Evolutionary conservation across 1,140 invertebrate genomes (phyloP).

Genomic region (Aphelinus certus): DNA sequence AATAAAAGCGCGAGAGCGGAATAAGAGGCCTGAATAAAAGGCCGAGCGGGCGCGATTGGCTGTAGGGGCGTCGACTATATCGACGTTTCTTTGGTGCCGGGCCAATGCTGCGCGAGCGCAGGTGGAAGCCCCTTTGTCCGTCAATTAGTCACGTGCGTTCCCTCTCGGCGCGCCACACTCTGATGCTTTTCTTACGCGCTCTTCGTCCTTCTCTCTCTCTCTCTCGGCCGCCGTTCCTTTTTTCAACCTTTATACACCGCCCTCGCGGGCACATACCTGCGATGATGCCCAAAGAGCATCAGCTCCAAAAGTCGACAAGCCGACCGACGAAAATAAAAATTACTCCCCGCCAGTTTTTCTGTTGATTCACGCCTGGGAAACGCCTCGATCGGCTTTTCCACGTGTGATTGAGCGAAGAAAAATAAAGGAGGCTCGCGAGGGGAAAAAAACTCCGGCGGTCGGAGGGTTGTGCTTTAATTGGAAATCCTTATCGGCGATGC

Average conservation of each 20-base stretch:
- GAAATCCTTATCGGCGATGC: no score
- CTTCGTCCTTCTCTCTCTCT: constrained; percentile 22
- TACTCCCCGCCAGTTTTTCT: background rate
- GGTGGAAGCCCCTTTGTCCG: constrained; percentile 57
- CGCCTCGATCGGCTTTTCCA: constrained; percentile 4
- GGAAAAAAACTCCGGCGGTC: no score
- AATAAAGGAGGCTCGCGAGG: background rate
- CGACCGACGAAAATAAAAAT: background rate
- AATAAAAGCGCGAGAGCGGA: constrained; percentile 15
- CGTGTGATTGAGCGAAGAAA: constrained; percentile 11
- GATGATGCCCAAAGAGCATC: background rate
- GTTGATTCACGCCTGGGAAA: constrained; percentile 28
- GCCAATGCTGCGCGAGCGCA: no score
- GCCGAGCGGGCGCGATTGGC: background rate
- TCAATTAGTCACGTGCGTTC: constrained; percentile 59
- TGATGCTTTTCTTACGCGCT: constrained; percentile 31
- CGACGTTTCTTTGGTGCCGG: constrained; percentile 22
- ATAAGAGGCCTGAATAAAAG: background rate
- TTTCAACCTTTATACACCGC: background rate
- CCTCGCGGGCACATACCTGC: background rate
- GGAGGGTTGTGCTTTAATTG: no score
- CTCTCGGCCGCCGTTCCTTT: background rate
- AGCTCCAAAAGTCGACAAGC: constrained; percentile 3
- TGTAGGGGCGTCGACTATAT: no score
- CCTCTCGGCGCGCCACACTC: no score